A percentile compares a stretch with the other conserved stretches of the same genome.
phyloP scores from a whole-genome alignment of 2,888 invertebrate genomes.

The Drosophila atripex region DNA sequence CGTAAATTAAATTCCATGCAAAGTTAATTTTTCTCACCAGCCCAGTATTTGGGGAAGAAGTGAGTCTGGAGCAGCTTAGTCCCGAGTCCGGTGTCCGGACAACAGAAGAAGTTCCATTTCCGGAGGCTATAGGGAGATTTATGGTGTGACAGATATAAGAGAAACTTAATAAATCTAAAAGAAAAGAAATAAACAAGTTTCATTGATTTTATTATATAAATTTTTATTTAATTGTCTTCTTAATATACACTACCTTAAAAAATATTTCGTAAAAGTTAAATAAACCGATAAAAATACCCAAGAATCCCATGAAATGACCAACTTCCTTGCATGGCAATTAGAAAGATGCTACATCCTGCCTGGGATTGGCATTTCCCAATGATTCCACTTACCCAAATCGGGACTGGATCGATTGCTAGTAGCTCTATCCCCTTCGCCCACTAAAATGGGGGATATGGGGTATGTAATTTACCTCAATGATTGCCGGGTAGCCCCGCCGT shows the following conservation, averaged over 20 bases:
- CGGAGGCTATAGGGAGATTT: slow-evolving; percentile 4
- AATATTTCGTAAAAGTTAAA: too few relatives aligned
- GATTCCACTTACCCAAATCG: slow-evolving; percentile 28
- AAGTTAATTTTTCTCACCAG: slow-evolving; percentile 68
- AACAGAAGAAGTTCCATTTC: slow-evolving; percentile 32
- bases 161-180: slow-evolving; percentile 22
- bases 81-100: slow-evolving; percentile 5
- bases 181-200: too few relatives aligned
- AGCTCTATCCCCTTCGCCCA: neutral
- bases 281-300: too few relatives aligned
- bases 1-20: slow-evolving; percentile 81
- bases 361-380: slow-evolving; percentile 20
- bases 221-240: too few relatives aligned
- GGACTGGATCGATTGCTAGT: neutral
- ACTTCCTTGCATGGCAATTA: slow-evolving; percentile 26
- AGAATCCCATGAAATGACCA: too few relatives aligned
- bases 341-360: slow-evolving; percentile 29
- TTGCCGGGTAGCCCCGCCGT: neutral
- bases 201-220: too few relatives aligned
- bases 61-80: slow-evolving; percentile 23
- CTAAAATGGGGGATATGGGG: slow-evolving; percentile 34
- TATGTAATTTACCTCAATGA: slow-evolving; percentile 44
- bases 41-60: neutral
- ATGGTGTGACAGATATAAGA: slow-evolving; percentile 15
- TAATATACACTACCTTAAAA: too few relatives aligned